Percentiles rank a stretch among this genome's conserved stretches.
phyloP scores from a whole-genome alignment of 2,797 vertebrate genomes.

The Eulemur coronatus region DNA sequence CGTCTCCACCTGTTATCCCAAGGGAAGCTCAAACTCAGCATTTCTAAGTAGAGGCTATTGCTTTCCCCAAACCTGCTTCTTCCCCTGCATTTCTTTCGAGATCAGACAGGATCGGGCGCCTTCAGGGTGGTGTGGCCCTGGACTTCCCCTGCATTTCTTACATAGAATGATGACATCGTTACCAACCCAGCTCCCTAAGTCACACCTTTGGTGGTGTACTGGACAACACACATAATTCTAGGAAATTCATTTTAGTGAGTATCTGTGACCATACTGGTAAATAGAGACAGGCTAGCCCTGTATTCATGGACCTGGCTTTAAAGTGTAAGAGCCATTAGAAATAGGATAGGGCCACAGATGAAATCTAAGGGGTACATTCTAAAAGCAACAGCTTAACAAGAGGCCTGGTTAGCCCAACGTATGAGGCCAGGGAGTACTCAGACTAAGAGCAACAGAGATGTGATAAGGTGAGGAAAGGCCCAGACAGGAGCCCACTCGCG shows the following conservation, averaged over 20 bases:
- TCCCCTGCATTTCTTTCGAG: background rate
- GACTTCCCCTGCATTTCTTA: background rate
- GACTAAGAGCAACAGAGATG: background rate
- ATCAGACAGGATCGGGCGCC: too few relatives aligned
- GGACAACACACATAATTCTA: background rate
- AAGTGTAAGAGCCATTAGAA: background rate
- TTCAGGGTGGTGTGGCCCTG: too few relatives aligned
- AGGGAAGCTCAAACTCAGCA: background rate
- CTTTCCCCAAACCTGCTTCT: background rate
- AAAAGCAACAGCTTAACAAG: background rate
- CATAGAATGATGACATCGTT: background rate
- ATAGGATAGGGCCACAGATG: background rate
- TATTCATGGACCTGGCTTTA: background rate
- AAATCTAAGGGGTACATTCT: background rate
- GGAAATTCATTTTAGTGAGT: background rate
- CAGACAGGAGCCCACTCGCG: background rate
- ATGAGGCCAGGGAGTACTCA: background rate
- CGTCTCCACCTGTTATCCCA: background rate
- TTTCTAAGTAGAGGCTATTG: background rate
- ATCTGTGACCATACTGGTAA: background rate
- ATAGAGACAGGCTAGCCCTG: background rate
- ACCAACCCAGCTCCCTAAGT: background rate
- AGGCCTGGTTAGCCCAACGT: background rate
- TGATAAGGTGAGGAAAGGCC: background rate
- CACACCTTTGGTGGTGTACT: background rate